Base-by-base conservation (phyloP, 2,888 invertebrate species). In the Fragum whitleyi region DNA sequence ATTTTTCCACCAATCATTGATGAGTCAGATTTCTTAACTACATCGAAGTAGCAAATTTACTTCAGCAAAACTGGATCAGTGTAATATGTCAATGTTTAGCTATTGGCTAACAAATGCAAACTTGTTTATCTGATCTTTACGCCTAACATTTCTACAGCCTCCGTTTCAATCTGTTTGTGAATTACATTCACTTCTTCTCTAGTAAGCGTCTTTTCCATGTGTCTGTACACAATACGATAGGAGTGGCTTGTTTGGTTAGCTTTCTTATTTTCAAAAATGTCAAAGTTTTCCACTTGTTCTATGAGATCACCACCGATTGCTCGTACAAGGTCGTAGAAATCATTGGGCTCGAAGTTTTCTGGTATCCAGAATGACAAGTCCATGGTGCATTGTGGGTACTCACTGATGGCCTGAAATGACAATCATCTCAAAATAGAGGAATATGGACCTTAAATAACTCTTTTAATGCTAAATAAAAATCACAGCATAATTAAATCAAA, bases 311-410 rank as follows among this genome's bases (percentile, higher is more conserved):
- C 98, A 1, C 97, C 99, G 71, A 98, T 94, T 85, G 96, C 96
- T 85, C 99, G 95, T 0, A 97, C 98, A 82, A 99, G 93, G 93
- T 99, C 99, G 94, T 98, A 98, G 73, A 95, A 95, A 86, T 95
- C 94, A 61, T 94, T 94, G 23, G 90, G 85, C 16, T 86, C 84
- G 77, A 83, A 94, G 16, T 87, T 89, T 1, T 95, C 92, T 0
- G 98, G 98, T 69, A 99, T 94, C 98, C 99, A 99, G 94, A 99
- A 99, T 65, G 99, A 98, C 36, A 99, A 95, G 94, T 99, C 99
- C 94, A 97, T 98, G 11, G 92, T 95, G 92, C 98, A 98, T 90
- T 97, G 97, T 0, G 98, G 98, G 94, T 96, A 97, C 23, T 95
- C 94, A 83, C 98, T 98, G 5, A 99, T 95, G 0, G 97, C 95